Conservation (phyloP, 2,113 vertebrate genomes). For the Ochotona princeps region DNA sequence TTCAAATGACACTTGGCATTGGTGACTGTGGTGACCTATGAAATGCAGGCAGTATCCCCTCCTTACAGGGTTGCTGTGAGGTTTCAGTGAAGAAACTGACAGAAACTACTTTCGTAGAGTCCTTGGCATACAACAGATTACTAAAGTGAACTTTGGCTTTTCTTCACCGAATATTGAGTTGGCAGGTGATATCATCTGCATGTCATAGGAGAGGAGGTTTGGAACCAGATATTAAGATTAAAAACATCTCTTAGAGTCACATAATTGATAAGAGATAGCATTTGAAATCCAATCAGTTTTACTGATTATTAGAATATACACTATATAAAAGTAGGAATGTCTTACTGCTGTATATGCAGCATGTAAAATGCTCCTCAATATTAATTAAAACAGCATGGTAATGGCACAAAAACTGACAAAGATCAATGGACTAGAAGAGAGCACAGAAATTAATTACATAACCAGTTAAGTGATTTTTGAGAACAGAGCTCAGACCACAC, state of each 20-base stretch:
- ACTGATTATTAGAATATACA: not conserved
- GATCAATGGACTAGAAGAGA: too few species aligned
- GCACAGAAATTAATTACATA: too few species aligned
- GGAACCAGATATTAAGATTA: not conserved
- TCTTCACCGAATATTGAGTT: not conserved
- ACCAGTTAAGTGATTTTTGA: too few species aligned
- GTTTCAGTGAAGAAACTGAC: too few species aligned
- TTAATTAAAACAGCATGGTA: too few species aligned
- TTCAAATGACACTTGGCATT: not conserved
- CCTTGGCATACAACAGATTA: not conserved
- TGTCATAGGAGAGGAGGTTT: not conserved
- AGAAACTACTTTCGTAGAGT: not conserved
- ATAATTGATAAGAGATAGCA: not conserved
- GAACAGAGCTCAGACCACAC: too few species aligned
- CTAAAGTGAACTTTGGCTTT: not conserved
- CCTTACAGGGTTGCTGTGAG: too few species aligned
- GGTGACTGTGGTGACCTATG: not conserved
- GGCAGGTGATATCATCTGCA: not conserved
- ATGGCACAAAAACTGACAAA: too few species aligned
- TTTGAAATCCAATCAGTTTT: conserved; percentile 9
- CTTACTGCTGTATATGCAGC: not conserved
- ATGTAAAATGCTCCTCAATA: not conserved
- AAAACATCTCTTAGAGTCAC: conserved; percentile 1
- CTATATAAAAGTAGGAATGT: not conserved
- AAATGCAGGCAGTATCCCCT: too few species aligned